Evolutionary conservation across 2,888 invertebrate species (phyloP).

Genomic region (Kuschelorhynchus macadamiae): DNA sequence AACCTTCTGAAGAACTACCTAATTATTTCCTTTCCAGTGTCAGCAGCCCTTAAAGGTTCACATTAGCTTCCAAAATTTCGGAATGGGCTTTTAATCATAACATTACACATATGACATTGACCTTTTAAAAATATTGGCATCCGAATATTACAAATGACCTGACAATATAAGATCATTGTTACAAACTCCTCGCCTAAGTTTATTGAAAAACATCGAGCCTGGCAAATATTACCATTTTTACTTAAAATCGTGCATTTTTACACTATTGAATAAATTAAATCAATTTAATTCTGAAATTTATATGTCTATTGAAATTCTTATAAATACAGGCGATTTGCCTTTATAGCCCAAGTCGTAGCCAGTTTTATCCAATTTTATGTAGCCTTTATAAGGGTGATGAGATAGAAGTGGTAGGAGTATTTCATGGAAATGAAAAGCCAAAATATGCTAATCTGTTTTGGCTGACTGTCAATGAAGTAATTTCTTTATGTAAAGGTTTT

Average conservation of each 20-base stretch:
- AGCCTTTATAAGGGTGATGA: slow-evolving; percentile 26
- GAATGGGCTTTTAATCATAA: slow-evolving; percentile 15
- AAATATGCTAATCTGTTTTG: slow-evolving; percentile 5
- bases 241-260: slow-evolving; percentile 5
- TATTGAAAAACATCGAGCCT: slow-evolving; percentile 18
- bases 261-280: not conserved
- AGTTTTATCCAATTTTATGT: slow-evolving; percentile 23
- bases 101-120: slow-evolving; percentile 21
- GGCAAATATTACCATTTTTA: slow-evolving; percentile 27
- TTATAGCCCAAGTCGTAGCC: slow-evolving; percentile 24
- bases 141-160: slow-evolving; percentile 29
- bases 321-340: slow-evolving; percentile 47
- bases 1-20: too few relatives aligned
- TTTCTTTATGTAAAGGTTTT: not conserved
- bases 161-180: slow-evolving; percentile 40
- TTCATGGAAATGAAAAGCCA: slow-evolving; percentile 14
- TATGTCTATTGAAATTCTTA: slow-evolving; percentile 19
- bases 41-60: too few relatives aligned
- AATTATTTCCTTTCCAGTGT: too few relatives aligned
- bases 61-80: too few relatives aligned
- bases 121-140: slow-evolving; percentile 30
- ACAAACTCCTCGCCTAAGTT: slow-evolving; percentile 31
- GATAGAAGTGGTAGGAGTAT: slow-evolving; percentile 1
- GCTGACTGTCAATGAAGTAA: slow-evolving; percentile 1
- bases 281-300: too few relatives aligned